Conservation (phyloP, 2,888 invertebrate species). For the Metacarcinus magister region DNA sequence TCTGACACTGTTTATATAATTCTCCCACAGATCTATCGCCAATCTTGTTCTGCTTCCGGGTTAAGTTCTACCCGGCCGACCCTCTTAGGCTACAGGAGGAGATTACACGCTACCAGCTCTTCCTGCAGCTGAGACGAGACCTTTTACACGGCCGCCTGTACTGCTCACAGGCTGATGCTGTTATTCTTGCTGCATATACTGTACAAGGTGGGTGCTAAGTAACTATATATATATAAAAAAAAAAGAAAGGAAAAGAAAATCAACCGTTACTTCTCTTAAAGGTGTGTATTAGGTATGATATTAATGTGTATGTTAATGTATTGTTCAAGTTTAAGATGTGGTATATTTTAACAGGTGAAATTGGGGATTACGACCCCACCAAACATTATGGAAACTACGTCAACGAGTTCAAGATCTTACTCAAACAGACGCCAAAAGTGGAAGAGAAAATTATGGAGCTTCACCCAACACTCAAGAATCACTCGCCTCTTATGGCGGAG, state of each 20-base stretch:
- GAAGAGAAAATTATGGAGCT: constrained; percentile 97
- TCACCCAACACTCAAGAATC: constrained; percentile 94
- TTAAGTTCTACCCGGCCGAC: constrained; percentile 98
- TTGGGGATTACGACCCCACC: constrained; percentile 96
- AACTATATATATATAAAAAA: neutral
- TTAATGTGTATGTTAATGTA: neutral
- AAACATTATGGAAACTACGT: constrained; percentile 95
- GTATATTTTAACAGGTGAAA: constrained; percentile 89
- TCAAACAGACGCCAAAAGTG: constrained; percentile 95
- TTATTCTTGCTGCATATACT: constrained; percentile 95
- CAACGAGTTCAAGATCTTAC: constrained; percentile 93
- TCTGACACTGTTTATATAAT: neutral
- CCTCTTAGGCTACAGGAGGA: constrained; percentile 96
- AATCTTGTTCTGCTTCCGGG: constrained; percentile 96
- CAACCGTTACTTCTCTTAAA: too few relatives aligned
- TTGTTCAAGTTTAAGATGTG: neutral
- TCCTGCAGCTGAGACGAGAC: constrained; percentile 96
- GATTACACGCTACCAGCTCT: constrained; percentile 97
- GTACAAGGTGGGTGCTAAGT: constrained; percentile 90
- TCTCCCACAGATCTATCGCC: constrained; percentile 92
- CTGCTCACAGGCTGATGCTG: constrained; percentile 94
- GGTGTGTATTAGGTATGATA: neutral
- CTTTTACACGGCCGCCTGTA: constrained; percentile 96
- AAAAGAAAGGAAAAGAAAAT: neutral
- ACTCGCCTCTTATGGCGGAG: constrained; percentile 94